These are phyloP conservation scores for Bujurquina vittata DNA, from an alignment of 2,113 vertebrate genomes.

Conservation along the genomic window DNA sequence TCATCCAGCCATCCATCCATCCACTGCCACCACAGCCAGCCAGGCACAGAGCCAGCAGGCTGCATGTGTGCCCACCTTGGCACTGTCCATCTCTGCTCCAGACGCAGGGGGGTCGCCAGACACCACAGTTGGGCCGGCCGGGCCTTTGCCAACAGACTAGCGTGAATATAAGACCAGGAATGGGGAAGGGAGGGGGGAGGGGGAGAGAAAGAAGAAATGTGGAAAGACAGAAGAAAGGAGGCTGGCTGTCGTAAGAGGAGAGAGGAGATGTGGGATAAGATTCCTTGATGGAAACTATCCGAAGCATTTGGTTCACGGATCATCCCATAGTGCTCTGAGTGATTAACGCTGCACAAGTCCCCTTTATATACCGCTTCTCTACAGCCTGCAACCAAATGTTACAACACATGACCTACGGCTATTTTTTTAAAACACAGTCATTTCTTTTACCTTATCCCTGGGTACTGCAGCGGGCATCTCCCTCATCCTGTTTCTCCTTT, in stretches of 20 bases:
- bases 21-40: conserved; percentile 19
- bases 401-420: background rate
- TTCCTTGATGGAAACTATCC: conserved; percentile 63
- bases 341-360: background rate
- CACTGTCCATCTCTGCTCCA: conserved; percentile 68
- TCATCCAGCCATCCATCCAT: conserved; percentile 30
- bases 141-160: conserved; percentile 71
- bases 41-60: conserved; percentile 47
- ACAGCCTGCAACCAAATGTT: conserved; percentile 9
- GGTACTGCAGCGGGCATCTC: conserved; percentile 87
- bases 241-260: conserved; percentile 27
- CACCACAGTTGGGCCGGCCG: conserved; percentile 43
- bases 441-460: conserved; percentile 89
- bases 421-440: background rate
- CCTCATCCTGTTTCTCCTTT: conserved; percentile 92
- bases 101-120: conserved; percentile 63
- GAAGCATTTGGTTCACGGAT: conserved; percentile 48
- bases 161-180: conserved; percentile 52
- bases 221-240: conserved; percentile 29
- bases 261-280: conserved; percentile 55
- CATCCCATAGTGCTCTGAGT: conserved; percentile 33
- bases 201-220: conserved; percentile 26
- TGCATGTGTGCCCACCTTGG: conserved; percentile 75
- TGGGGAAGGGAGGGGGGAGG: background rate
- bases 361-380: background rate